Percentiles rank a stretch among this genome's conserved stretches.
Evolutionary conservation across 2,797 vertebrate genomes (phyloP).

Genomic region (Myotis findleyi): DNA sequence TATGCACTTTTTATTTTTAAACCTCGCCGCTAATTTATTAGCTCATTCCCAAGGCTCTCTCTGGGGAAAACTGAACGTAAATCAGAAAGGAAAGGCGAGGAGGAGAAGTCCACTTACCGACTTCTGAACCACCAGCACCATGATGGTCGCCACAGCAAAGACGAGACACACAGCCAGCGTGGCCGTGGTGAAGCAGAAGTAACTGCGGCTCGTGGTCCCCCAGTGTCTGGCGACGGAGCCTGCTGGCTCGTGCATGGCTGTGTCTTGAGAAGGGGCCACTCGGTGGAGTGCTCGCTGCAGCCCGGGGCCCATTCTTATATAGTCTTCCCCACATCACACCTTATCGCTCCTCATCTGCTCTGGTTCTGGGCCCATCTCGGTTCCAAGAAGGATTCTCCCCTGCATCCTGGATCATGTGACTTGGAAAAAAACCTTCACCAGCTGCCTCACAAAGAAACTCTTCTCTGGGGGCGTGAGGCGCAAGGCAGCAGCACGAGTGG

Average conservation of each 20-base stretch:
- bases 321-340: conserved; percentile 79
- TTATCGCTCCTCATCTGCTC: conserved; percentile 82
- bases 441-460: conserved; percentile 74
- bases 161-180: conserved; percentile 78
- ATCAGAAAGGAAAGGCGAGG: not conserved
- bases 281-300: conserved; percentile 73
- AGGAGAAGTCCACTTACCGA: conserved; percentile 82
- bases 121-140: conserved; percentile 84
- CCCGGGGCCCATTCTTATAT: conserved; percentile 85
- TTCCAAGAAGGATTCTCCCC: conserved; percentile 89
- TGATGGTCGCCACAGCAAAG: conserved; percentile 84
- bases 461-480: conserved; percentile 87
- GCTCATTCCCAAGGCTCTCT: not conserved
- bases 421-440: conserved; percentile 88
- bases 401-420: conserved; percentile 89
- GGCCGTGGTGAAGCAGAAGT: conserved; percentile 78
- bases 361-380: conserved; percentile 82
- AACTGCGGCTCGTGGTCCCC: conserved; percentile 69
- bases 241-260: conserved; percentile 83
- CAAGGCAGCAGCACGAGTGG: conserved; percentile 78
- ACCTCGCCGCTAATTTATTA: not conserved
- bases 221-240: conserved; percentile 66
- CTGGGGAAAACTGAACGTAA: not conserved
- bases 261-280: conserved; percentile 77
- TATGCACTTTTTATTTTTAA: not conserved